A percentile compares a stretch with the other conserved stretches of the same genome.
phyloP scores from a whole-genome alignment of 2,888 invertebrate genomes.

The Invenusta paracnida region DNA sequence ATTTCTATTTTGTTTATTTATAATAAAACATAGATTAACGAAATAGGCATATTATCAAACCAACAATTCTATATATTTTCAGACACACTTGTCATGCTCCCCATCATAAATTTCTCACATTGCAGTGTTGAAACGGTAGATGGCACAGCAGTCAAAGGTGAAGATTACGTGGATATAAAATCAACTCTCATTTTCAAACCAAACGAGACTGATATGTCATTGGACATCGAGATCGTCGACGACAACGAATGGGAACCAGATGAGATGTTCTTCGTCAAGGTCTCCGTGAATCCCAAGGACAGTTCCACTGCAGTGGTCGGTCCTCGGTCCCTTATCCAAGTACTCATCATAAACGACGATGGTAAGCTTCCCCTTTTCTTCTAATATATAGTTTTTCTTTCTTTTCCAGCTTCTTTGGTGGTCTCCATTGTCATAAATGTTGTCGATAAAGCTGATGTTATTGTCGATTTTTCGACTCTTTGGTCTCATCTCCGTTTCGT shows the following conservation, averaged over 20 bases:
- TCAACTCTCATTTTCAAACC: slow-evolving; percentile 63
- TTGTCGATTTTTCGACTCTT: too few relatives aligned
- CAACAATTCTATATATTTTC: too few relatives aligned
- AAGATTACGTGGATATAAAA: slow-evolving; percentile 64
- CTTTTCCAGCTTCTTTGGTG: too few relatives aligned
- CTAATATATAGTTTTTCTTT: too few relatives aligned
- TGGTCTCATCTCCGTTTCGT: too few relatives aligned
- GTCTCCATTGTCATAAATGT: too few relatives aligned
- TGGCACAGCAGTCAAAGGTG: slow-evolving; percentile 64
- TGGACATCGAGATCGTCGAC: slow-evolving; percentile 64
- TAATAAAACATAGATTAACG: too few relatives aligned
- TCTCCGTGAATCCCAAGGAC: slow-evolving; percentile 53
- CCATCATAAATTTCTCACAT: too few relatives aligned
- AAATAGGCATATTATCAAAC: too few relatives aligned
- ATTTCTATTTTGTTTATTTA: too few relatives aligned
- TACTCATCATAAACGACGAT: slow-evolving; percentile 66
- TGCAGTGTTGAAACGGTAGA: slow-evolving; percentile 65
- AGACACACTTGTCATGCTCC: too few relatives aligned
- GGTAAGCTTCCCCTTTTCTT: slow-evolving; percentile 60
- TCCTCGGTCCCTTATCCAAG: slow-evolving; percentile 64
- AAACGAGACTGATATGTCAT: slow-evolving; percentile 62
- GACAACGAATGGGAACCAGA: slow-evolving; percentile 67
- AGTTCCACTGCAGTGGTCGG: slow-evolving; percentile 61
- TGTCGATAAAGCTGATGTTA: too few relatives aligned
- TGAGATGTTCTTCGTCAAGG: slow-evolving; percentile 66